Base-by-base conservation (phyloP, 1,140 invertebrate genomes). In the Andricus grossulariae region DNA sequence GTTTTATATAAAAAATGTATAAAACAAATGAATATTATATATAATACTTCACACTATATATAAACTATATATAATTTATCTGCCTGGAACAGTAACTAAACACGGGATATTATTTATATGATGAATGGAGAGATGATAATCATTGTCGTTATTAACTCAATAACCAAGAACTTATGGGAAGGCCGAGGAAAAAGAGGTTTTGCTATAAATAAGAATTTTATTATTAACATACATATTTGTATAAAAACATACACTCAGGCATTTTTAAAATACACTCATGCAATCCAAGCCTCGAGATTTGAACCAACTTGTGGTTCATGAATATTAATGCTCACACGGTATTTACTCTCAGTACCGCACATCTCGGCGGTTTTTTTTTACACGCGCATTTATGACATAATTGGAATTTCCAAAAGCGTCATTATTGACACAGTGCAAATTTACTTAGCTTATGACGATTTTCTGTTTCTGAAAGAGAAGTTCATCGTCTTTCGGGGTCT, bases 401-500 rank as follows among this genome's bases (percentile, higher is more conserved):
- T 54, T 57, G 18, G 52, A 18, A 74, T 74, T 76, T 72, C 70
- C 49, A 71, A 71, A 71, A 71, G 39, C 45, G 12, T 21, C n/a
- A 16, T 49, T 25, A 16, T 12, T 11, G 8, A 50, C 0, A 19
- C 3, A 71, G n/a, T 10, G 45, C 10, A 71, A 71, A 45, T 70
- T 25, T 15, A 70, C n/a, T 25, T 16, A 32, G 16, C 10, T 19
- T 25, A 70, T 25, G 21, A 70, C 11, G 16, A 70, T 25, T 12
- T 25, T 32, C 11, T 70, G 8, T 70, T 70, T 13, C 19, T 16
- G 21, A 11, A 54, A 16, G 2, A 8, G 11, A 54, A 54, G 52
- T 54, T 54, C n/a, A 54, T 10, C 52, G 18, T 18, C 18, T 19
- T 54, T 54, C n/a, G 19, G 6, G n/a, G 19, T 32, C 25, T 32